Percentiles rank a stretch among this genome's conserved stretches.
These are phyloP conservation scores for Cyclopterus lumpus DNA, from an alignment of 2,797 vertebrate genomes.

Conservation along the genomic window DNA sequence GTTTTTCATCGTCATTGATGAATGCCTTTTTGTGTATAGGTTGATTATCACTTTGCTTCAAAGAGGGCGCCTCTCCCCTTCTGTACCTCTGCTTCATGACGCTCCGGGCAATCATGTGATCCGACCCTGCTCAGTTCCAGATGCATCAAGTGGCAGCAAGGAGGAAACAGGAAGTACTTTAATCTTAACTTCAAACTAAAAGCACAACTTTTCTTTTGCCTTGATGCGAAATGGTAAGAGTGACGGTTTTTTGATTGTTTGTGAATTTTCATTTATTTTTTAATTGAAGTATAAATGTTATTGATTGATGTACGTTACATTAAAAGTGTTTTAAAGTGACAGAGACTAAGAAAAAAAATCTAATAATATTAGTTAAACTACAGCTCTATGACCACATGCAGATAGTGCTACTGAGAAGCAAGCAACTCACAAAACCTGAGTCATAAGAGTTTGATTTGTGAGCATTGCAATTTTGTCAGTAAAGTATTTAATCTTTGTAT, in stretches of 20 bases:
- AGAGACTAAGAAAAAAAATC: no score
- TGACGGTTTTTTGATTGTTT: not conserved
- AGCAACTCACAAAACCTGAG: not conserved
- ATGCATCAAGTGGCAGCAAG: constrained; percentile 55
- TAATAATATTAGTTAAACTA: not conserved
- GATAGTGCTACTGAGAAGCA: not conserved
- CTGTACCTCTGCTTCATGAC: constrained; percentile 82
- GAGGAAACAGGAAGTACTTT: constrained; percentile 18
- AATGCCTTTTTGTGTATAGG: constrained; percentile 18
- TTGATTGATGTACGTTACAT: not conserved
- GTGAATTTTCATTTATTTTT: not conserved
- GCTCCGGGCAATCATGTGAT: constrained; percentile 89
- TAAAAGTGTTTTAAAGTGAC: not conserved
- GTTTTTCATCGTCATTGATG: constrained; percentile 29
- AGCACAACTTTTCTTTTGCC: not conserved
- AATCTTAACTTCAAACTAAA: constrained; percentile 55
- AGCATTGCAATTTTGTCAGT: not conserved
- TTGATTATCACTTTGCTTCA: constrained; percentile 75
- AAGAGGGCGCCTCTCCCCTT: constrained; percentile 87
- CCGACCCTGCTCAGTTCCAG: constrained; percentile 79
- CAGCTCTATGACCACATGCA: not conserved
- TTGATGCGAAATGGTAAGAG: not conserved
- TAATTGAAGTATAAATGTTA: not conserved
- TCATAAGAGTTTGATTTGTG: not conserved
- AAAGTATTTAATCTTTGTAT: not conserved